These are phyloP conservation scores for Apteryx mantelli DNA, from an alignment of 2,113 vertebrate species.

Conservation along the genomic window DNA sequence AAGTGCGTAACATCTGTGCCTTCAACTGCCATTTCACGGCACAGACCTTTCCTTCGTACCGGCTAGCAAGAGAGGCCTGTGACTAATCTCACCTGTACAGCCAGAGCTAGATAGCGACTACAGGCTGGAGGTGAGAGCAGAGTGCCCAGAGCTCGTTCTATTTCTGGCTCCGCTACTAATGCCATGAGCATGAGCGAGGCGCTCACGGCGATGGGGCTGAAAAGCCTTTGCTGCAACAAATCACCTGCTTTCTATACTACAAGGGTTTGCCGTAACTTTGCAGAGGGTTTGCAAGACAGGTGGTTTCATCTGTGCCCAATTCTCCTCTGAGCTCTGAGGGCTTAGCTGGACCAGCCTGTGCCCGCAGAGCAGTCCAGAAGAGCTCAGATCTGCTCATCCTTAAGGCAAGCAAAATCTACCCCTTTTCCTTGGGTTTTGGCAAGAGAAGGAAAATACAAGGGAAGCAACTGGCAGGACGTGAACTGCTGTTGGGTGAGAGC, in stretches of 20 bases:
- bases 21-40: neutral
- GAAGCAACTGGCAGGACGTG: neutral
- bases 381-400: neutral
- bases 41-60: neutral
- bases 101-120: neutral
- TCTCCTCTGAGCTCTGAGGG: neutral
- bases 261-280: neutral
- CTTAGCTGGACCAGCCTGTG: neutral
- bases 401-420: neutral
- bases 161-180: neutral
- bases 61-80: neutral
- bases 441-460: neutral
- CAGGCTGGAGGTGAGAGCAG: accelerated
- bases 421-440: neutral
- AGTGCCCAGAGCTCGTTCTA: neutral
- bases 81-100: neutral
- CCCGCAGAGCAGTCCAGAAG: neutral
- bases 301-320: accelerated
- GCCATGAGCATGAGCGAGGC: neutral
- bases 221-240: neutral
- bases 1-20: neutral
- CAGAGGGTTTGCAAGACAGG: neutral
- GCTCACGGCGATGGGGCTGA: accelerated
- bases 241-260: neutral
- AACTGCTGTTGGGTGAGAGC: neutral